phyloP scores from a whole-genome alignment of 2,113 vertebrate genomes.

The Phocoena phocoena region DNA sequence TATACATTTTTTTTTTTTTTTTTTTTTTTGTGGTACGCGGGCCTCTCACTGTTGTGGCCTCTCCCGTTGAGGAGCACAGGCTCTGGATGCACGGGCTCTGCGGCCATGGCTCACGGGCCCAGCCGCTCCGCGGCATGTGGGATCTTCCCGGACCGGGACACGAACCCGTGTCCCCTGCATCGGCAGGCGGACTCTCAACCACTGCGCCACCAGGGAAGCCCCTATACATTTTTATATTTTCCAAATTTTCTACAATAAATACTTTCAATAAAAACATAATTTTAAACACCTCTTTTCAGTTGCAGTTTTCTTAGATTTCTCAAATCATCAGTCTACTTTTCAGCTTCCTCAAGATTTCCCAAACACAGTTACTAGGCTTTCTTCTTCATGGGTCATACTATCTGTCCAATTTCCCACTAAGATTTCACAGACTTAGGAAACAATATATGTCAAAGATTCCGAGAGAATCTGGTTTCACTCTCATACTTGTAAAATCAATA shows the following conservation, averaged over 20 bases:
- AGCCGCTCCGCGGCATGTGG: no score
- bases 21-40: no score
- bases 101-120: no score
- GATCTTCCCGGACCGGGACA: no score
- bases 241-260: not conserved
- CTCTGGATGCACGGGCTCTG: no score
- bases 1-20: not conserved
- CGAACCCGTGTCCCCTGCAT: no score
- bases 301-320: not conserved
- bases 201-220: no score
- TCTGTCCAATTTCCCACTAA: not conserved
- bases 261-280: not conserved
- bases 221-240: not conserved
- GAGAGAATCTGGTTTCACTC: not conserved
- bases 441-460: not conserved
- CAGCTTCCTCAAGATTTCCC: not conserved
- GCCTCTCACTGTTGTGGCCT: no score
- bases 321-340: not conserved
- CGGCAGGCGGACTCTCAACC: no score
- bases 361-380: not conserved
- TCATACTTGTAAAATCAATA: not conserved
- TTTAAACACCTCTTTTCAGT: not conserved
- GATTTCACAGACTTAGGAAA: slow-evolving; percentile 6
- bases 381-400: not conserved
- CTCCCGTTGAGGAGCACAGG: no score